Evolutionary conservation across 2,888 invertebrate genomes (phyloP).

Genomic region (Calephelis perditalis): DNA sequence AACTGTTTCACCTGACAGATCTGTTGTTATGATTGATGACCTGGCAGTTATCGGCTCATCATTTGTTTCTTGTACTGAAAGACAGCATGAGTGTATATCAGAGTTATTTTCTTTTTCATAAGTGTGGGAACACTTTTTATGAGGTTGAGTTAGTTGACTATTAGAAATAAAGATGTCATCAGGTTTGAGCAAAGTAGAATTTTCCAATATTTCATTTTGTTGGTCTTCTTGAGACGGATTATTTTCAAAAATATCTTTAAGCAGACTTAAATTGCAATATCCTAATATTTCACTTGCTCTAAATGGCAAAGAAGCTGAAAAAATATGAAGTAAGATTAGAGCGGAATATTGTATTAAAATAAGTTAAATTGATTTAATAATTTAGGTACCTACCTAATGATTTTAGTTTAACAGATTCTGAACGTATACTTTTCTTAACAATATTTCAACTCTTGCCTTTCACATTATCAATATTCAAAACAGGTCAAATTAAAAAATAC

Average conservation of each 20-base stretch:
- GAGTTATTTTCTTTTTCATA: slow-evolving; percentile 4
- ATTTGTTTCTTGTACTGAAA: neutral
- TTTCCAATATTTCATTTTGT: slow-evolving; percentile 6
- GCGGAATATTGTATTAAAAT: too few species aligned
- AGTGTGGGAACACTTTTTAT: slow-evolving; percentile 2
- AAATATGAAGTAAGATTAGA: too few species aligned
- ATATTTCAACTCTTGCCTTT: too few species aligned
- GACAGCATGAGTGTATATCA: neutral
- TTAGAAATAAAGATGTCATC: neutral
- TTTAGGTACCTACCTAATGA: neutral
- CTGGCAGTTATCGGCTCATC: neutral
- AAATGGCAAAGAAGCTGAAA: too few species aligned
- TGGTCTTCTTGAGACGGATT: neutral
- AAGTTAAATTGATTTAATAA: too few species aligned
- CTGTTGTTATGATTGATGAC: neutral
- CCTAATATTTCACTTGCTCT: too few species aligned
- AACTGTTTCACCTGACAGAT: slow-evolving; percentile 5
- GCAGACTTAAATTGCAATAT: slow-evolving; percentile 2
- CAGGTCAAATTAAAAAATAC: too few species aligned
- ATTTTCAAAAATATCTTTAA: slow-evolving; percentile 13
- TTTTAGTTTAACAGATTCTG: neutral
- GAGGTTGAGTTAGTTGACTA: slow-evolving; percentile 2
- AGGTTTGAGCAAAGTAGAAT: slow-evolving; percentile 12
- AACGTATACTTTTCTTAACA: neutral
- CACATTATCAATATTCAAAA: too few species aligned